A percentile compares a stretch with the other conserved stretches of the same genome.
Evolutionary conservation across 2,888 invertebrate species (phyloP).

Genomic region (Plebejus melissa): DNA sequence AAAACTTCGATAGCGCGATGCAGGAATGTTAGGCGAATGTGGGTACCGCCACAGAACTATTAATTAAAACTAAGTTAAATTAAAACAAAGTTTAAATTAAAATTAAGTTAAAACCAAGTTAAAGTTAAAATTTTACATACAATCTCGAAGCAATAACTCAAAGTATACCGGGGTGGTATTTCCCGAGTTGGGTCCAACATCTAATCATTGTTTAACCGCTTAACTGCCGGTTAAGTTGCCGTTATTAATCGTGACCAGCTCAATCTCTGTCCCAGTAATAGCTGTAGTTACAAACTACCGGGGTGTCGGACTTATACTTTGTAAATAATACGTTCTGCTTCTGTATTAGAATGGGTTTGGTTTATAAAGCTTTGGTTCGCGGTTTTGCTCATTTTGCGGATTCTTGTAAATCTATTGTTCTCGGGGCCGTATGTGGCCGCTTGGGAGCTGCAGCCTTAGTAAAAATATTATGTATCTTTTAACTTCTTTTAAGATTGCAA

Average conservation of each 20-base stretch:
- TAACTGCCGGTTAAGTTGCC: slow-evolving; percentile 7
- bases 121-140: not conserved
- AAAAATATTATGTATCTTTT: too few species aligned
- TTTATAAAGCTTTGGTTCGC: not conserved
- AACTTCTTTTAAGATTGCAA: too few species aligned
- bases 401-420: too few species aligned
- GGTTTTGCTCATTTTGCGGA: too few species aligned
- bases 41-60: not conserved
- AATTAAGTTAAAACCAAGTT: not conserved
- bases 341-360: not conserved
- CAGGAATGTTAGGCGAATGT: too few species aligned
- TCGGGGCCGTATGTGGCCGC: too few species aligned
- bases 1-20: too few species aligned
- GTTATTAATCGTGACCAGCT: slow-evolving; percentile 25
- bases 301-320: not conserved
- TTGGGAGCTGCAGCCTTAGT: too few species aligned
- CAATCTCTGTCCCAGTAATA: slow-evolving; percentile 15
- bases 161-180: not conserved
- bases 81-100: not conserved
- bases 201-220: slow-evolving; percentile 21
- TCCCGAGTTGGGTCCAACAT: not conserved
- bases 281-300: not conserved
- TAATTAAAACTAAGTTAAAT: not conserved
- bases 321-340: not conserved
- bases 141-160: not conserved